A percentile compares a stretch with the other conserved stretches of the same genome.
Evolutionary conservation across 2,888 invertebrate genomes (phyloP).

Genomic region (Neria commutata): DNA sequence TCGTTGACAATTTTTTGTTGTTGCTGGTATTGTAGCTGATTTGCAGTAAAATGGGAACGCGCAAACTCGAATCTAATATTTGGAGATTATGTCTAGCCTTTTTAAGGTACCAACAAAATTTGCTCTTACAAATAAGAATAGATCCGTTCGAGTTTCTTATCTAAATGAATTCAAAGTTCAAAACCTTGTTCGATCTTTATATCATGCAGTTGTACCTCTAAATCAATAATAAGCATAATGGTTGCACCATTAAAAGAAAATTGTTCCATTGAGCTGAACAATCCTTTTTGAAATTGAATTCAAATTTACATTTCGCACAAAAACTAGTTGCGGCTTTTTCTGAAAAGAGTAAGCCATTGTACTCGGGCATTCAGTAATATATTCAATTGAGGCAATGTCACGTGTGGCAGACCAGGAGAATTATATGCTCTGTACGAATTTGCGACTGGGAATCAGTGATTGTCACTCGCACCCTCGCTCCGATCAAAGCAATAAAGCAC

Average conservation of each 20-base stretch:
- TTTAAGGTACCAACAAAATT: too few relatives aligned
- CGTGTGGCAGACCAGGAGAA: not conserved
- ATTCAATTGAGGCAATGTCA: not conserved
- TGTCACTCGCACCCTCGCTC: too few relatives aligned
- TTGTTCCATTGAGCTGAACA: not conserved
- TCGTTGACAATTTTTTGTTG: too few relatives aligned
- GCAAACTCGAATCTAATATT: too few relatives aligned
- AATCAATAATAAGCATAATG: not conserved
- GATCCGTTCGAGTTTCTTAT: not conserved
- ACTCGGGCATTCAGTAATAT: not conserved
- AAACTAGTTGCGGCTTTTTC: not conserved
- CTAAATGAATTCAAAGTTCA: not conserved
- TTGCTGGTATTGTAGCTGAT: too few relatives aligned
- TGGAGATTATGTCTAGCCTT: too few relatives aligned
- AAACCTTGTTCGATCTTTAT: not conserved
- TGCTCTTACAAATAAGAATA: not conserved
- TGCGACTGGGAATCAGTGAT: too few relatives aligned
- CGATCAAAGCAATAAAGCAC: too few relatives aligned
- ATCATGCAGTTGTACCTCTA: not conserved
- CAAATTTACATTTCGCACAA: not conserved
- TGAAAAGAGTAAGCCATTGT: not conserved
- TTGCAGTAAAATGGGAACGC: too few relatives aligned
- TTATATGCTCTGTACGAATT: not conserved
- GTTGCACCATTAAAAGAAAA: not conserved
- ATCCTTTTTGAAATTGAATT: not conserved